Conservation (phyloP, 2,888 invertebrate species). For the Nymphalis polychloros region DNA sequence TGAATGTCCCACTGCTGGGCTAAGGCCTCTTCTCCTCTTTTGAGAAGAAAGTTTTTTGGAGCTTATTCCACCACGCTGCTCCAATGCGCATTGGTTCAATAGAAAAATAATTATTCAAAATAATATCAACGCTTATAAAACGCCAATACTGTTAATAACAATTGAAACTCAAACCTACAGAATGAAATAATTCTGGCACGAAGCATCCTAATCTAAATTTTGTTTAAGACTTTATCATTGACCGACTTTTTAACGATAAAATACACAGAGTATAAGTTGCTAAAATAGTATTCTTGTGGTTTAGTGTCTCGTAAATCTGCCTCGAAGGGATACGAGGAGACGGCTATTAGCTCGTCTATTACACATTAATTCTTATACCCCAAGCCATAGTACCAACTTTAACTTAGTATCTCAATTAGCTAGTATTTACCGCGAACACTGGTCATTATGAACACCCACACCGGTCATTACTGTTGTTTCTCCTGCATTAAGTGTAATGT, state of each 20-base stretch:
- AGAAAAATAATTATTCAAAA: too few relatives aligned
- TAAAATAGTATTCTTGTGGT: constrained; percentile 56
- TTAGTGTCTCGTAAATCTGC: constrained; percentile 67
- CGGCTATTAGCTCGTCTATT: constrained; percentile 40
- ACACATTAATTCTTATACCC: constrained; percentile 32
- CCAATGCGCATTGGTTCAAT: too few relatives aligned
- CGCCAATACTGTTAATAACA: too few relatives aligned
- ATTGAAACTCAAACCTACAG: too few relatives aligned
- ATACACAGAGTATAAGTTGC: constrained; percentile 41
- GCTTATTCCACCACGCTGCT: too few relatives aligned
- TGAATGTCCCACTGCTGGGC: too few relatives aligned
- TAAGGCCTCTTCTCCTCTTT: too few relatives aligned
- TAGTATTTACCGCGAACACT: constrained; percentile 29
- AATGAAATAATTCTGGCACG: too few relatives aligned
- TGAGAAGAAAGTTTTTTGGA: too few relatives aligned
- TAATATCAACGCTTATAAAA: too few relatives aligned
- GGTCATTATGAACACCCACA: constrained; percentile 33
- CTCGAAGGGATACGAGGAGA: constrained; percentile 41
- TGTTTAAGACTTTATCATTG: constrained; percentile 8
- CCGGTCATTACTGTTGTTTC: constrained; percentile 30
- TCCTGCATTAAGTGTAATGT: constrained; percentile 30
- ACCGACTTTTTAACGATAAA: constrained; percentile 27
- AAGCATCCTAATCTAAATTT: too few relatives aligned
- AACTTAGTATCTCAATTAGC: constrained; percentile 31
- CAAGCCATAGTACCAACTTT: constrained; percentile 16